Evolutionary conservation across 2,113 vertebrate genomes (phyloP).

Genomic region (Oceanodroma tethys): DNA sequence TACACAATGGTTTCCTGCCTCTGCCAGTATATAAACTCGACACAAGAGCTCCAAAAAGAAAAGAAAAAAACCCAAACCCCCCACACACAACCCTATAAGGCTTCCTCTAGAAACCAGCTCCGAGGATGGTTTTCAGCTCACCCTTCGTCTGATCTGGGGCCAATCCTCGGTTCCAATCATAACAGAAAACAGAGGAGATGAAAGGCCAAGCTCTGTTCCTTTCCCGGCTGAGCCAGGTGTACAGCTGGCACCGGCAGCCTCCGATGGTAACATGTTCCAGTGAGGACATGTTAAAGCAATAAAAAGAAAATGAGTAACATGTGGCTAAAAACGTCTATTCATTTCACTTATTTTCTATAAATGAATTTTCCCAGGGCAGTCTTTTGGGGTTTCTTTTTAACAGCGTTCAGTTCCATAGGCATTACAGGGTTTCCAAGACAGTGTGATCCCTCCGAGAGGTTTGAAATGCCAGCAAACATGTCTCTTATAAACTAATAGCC

Average conservation of each 20-base stretch:
- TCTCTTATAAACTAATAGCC: constrained; percentile 19
- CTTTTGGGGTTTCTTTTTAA: constrained; percentile 47
- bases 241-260: constrained; percentile 8
- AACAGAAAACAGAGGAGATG: constrained; percentile 78
- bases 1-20: constrained; percentile 1
- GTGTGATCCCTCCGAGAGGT: background rate
- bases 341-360: constrained; percentile 72
- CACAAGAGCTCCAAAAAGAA: background rate
- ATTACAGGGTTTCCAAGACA: constrained; percentile 55
- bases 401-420: constrained; percentile 69
- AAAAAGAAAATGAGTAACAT: constrained; percentile 78
- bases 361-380: constrained; percentile 78
- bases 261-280: background rate
- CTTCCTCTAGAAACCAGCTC: constrained; percentile 13
- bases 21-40: background rate
- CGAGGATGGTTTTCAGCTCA: constrained; percentile 56
- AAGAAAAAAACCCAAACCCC: background rate
- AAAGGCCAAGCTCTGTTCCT: constrained; percentile 58
- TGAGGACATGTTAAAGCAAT: constrained; percentile 76
- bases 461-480: background rate
- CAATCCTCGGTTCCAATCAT: constrained; percentile 56
- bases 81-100: background rate
- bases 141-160: constrained; percentile 61
- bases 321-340: constrained; percentile 74
- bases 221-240: constrained; percentile 77